A percentile compares a stretch with the other conserved stretches of the same genome.
These are phyloP conservation scores for Holcopasites calliopsidis DNA, from an alignment of 1,140 invertebrate species.

Conservation along the genomic window DNA sequence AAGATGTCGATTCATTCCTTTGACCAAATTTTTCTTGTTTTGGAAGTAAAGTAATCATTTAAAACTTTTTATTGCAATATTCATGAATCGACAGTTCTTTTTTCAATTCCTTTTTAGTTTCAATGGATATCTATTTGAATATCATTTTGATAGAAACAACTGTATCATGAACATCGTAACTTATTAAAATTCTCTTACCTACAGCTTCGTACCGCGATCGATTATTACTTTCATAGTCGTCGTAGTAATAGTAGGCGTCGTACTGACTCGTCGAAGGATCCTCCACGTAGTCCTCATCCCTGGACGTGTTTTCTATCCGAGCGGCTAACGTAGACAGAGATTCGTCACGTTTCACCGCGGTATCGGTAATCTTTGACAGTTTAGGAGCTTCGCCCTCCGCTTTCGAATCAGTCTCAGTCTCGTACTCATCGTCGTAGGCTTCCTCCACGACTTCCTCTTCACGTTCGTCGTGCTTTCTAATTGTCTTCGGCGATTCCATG, in stretches of 20 bases:
- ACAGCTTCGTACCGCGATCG: constrained; percentile 44
- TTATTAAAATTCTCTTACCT: constrained; percentile 44
- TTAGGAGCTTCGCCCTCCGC: neutral
- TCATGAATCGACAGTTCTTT: too few species aligned
- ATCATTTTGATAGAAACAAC: too few species aligned
- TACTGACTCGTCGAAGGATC: constrained; percentile 61
- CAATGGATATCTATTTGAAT: too few species aligned
- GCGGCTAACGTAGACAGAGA: neutral
- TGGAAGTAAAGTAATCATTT: too few species aligned
- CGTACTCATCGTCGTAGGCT: constrained; percentile 47
- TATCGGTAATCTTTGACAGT: constrained; percentile 17
- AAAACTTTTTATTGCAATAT: too few species aligned
- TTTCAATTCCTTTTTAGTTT: too few species aligned
- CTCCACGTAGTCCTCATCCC: constrained; percentile 64
- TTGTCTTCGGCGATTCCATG: constrained; percentile 47
- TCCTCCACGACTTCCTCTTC: constrained; percentile 44
- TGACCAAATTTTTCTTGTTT: too few species aligned
- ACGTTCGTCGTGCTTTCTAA: constrained; percentile 21
- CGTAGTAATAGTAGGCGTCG: constrained; percentile 71
- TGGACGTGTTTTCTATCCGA: constrained; percentile 1
- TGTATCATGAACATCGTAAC: neutral
- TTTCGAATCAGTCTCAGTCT: constrained; percentile 39
- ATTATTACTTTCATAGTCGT: constrained; percentile 71
- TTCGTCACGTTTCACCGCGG: constrained; percentile 16
- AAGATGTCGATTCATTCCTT: too few species aligned